Evolutionary conservation across 2,888 invertebrate species (phyloP).

Genomic region (Galeopsomyia nigrocyanea): DNA sequence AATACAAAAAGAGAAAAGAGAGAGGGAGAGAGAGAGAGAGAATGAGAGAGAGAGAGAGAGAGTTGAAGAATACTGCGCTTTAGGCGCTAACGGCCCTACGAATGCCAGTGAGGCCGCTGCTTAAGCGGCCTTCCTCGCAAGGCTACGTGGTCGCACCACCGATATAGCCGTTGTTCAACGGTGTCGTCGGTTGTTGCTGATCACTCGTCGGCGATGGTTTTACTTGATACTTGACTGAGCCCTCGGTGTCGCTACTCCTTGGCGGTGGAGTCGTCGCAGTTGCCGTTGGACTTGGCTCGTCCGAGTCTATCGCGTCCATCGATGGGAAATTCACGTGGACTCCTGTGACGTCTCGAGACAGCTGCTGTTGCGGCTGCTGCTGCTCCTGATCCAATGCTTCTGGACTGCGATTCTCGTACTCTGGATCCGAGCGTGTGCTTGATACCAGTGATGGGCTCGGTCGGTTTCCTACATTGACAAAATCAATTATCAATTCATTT

Average conservation of each 20-base stretch:
- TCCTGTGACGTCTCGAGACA: slow-evolving; percentile 48
- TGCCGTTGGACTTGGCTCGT: slow-evolving; percentile 42
- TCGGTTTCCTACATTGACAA: slow-evolving; percentile 30
- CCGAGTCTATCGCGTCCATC: slow-evolving; percentile 57
- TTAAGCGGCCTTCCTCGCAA: slow-evolving; percentile 41
- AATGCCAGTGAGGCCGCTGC: slow-evolving; percentile 37
- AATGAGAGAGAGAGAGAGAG: slow-evolving; percentile 16
- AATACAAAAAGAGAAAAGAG: slow-evolving; percentile 24
- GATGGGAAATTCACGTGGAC: slow-evolving; percentile 58
- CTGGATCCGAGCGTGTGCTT: slow-evolving; percentile 48
- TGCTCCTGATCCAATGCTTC: slow-evolving; percentile 54
- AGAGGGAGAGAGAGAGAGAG: slow-evolving; percentile 1
- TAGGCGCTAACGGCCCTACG: slow-evolving; percentile 47
- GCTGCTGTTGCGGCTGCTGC: slow-evolving; percentile 19
- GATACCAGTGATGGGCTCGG: slow-evolving; percentile 34
- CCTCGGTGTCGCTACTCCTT: slow-evolving; percentile 43
- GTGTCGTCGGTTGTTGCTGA: slow-evolving; percentile 49
- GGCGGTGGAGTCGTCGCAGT: slow-evolving; percentile 6
- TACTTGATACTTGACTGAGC: slow-evolving; percentile 20
- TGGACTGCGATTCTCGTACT: slow-evolving; percentile 64
- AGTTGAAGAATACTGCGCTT: neutral
- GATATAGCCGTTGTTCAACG: slow-evolving; percentile 65
- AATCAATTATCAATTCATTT: no score
- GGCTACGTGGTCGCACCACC: slow-evolving; percentile 62
- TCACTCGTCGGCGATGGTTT: slow-evolving; percentile 1